phyloP scores from a whole-genome alignment of 1,140 invertebrate species.

The Acyrthosiphon pisum region DNA sequence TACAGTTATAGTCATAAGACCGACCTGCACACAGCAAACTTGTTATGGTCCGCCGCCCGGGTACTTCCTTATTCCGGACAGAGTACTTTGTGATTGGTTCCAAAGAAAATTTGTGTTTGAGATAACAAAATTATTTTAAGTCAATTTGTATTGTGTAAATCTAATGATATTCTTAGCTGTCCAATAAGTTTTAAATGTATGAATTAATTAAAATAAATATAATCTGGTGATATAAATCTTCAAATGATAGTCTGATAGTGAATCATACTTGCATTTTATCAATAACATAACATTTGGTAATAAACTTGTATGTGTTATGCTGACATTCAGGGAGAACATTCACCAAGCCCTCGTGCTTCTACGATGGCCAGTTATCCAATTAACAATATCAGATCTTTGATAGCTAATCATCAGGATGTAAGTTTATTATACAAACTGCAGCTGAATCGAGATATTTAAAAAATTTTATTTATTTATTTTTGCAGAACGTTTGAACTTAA shows the following conservation, averaged over 20 bases:
- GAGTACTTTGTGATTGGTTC: neutral
- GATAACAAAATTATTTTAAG: neutral
- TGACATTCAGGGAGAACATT: constrained; percentile 77
- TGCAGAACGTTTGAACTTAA: constrained; percentile 16
- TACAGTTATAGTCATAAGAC: too few species aligned
- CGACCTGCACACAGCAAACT: too few species aligned
- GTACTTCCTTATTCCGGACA: too few species aligned
- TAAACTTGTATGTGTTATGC: constrained; percentile 59
- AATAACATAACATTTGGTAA: constrained; percentile 35
- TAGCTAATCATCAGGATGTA: constrained; percentile 85
- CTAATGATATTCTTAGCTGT: neutral
- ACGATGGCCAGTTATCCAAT: constrained; percentile 88
- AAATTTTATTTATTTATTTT: constrained; percentile 39
- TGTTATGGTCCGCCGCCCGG: too few species aligned
- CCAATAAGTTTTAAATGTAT: neutral
- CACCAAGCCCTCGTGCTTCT: constrained; percentile 83
- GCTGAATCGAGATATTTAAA: constrained; percentile 14
- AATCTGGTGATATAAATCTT: neutral
- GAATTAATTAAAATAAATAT: neutral
- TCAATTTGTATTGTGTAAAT: neutral
- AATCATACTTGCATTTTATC: constrained; percentile 10
- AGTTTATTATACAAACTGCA: constrained; percentile 66
- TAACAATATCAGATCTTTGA: constrained; percentile 83
- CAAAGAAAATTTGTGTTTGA: neutral
- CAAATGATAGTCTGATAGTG: neutral